phyloP scores from a whole-genome alignment of 1,140 invertebrate species.

The Anastrepha obliqua region DNA sequence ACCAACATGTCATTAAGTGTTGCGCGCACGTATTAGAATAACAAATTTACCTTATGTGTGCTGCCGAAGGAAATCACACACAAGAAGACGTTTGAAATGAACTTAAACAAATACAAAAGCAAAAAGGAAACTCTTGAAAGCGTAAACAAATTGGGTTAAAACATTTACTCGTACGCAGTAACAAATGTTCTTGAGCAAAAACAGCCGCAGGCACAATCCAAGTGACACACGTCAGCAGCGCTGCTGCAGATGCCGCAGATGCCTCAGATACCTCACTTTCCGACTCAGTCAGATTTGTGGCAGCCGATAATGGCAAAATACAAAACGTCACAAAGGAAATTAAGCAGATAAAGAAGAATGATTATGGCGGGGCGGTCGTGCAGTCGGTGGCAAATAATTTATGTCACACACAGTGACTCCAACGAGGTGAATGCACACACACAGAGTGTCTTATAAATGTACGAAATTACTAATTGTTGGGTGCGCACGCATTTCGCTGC shows the following conservation, averaged over 20 bases:
- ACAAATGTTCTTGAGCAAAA: neutral
- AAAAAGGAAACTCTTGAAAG: neutral
- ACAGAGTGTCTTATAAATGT: too few relatives aligned
- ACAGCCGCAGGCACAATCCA: neutral
- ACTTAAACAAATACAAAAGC: constrained; percentile 6
- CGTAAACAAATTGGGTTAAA: constrained; percentile 31
- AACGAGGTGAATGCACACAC: neutral
- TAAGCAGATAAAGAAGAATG: neutral
- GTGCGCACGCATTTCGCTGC: neutral
- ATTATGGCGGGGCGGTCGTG: too few relatives aligned
- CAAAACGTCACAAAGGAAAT: constrained; percentile 13
- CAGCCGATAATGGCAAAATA: constrained; percentile 10
- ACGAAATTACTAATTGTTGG: neutral
- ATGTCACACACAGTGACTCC: neutral
- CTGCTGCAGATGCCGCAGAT: too few relatives aligned
- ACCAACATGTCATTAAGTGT: neutral
- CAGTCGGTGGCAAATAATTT: neutral
- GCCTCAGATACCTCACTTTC: neutral
- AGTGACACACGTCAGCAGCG: neutral
- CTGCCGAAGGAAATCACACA: neutral
- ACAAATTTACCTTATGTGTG: neutral
- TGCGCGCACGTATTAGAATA: neutral
- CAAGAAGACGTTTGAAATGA: neutral
- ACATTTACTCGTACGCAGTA: neutral
- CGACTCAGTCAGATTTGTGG: neutral